phyloP scores from a whole-genome alignment of 1,140 invertebrate species.

The Drosophila arawakana region DNA sequence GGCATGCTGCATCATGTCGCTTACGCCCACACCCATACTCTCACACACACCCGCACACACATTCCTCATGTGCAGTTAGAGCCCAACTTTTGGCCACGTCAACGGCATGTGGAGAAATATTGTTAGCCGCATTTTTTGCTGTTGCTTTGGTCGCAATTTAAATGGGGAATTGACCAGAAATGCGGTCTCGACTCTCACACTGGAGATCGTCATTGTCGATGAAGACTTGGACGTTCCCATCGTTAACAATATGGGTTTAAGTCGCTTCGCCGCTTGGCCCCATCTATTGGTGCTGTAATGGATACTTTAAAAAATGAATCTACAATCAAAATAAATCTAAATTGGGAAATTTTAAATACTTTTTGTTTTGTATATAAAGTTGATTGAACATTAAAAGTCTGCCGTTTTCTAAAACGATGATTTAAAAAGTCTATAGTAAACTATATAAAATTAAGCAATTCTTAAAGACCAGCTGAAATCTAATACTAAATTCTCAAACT shows the following conservation, averaged over 20 bases:
- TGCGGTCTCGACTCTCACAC: constrained; percentile 7
- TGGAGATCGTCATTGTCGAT: constrained; percentile 34
- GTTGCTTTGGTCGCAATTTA: neutral
- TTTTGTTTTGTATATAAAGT: too few species aligned
- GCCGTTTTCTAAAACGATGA: too few species aligned
- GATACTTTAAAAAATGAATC: too few species aligned
- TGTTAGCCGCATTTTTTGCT: neutral
- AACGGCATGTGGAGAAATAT: constrained; percentile 23
- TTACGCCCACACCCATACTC: neutral
- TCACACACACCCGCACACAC: neutral
- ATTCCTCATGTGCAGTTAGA: constrained; percentile 1
- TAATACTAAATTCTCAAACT: neutral
- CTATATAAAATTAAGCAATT: too few species aligned
- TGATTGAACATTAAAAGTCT: too few species aligned
- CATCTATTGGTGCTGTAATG: constrained; percentile 27
- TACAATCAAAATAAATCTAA: too few species aligned
- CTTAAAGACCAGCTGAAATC: neutral
- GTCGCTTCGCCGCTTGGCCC: constrained; percentile 2
- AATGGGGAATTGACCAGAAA: neutral
- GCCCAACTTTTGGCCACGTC: neutral
- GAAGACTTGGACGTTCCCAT: constrained; percentile 9
- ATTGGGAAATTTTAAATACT: too few species aligned
- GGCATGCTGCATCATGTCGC: neutral
- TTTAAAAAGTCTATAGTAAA: too few species aligned
- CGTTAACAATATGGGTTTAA: neutral